Conservation (phyloP, 2,888 invertebrate genomes). For the Crocallis elinguaria region DNA sequence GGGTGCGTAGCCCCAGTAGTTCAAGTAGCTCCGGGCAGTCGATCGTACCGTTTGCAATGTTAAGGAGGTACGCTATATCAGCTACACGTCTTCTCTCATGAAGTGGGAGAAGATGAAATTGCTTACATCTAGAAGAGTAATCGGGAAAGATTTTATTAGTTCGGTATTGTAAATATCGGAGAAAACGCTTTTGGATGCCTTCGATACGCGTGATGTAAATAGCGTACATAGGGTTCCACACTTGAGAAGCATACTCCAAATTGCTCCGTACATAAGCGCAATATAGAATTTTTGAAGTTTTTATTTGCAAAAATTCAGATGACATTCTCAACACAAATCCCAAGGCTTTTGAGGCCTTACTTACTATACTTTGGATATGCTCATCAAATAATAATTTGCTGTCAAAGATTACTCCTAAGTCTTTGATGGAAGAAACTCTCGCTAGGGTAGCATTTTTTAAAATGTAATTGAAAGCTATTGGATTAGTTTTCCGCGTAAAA, state of each 20-base stretch:
- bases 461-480: neutral
- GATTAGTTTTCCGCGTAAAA: neutral
- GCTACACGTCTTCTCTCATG: neutral
- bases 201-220: neutral
- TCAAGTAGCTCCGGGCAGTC: neutral
- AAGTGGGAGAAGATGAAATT: neutral
- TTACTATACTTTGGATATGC: neutral
- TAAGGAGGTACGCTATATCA: neutral
- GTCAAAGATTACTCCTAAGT: neutral
- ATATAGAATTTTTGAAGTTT: constrained; percentile 16
- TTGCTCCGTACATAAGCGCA: constrained; percentile 13
- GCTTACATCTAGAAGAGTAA: neutral
- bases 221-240: neutral
- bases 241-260: neutral
- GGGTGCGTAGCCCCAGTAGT: too few relatives aligned
- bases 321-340: neutral
- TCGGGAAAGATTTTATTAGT: neutral
- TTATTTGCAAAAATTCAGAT: constrained; percentile 9
- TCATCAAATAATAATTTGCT: neutral
- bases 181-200: neutral
- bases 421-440: neutral
- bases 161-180: neutral
- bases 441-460: neutral
- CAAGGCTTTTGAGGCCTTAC: neutral
- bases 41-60: neutral